Evolutionary conservation across 2,797 vertebrate genomes (phyloP).

Genomic region (Rhynchotus rufescens): DNA sequence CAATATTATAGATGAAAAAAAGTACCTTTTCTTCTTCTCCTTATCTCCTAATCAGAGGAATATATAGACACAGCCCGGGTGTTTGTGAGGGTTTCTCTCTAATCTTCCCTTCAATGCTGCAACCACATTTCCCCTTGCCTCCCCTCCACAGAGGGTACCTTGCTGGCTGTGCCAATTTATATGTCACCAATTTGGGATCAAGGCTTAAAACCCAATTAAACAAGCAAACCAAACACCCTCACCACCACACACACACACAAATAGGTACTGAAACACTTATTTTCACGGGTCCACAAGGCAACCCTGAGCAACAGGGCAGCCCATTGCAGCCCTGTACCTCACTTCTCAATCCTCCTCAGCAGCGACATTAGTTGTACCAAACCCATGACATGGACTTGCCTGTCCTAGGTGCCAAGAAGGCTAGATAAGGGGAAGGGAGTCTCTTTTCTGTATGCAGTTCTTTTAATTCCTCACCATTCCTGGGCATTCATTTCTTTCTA

Average conservation of each 20-base stretch:
- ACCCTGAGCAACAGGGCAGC: neutral
- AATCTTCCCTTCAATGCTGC: neutral
- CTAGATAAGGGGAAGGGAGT: neutral
- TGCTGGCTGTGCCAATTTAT: neutral
- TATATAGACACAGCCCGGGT: neutral
- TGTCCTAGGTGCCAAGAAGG: neutral
- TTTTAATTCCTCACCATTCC: neutral
- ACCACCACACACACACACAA: neutral
- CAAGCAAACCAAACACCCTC: too few species aligned
- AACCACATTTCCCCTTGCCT: neutral
- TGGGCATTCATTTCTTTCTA: neutral
- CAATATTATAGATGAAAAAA: slow-evolving; percentile 32
- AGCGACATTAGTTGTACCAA: neutral
- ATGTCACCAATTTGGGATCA: neutral
- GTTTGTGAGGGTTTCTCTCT: neutral
- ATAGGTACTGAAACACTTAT: neutral
- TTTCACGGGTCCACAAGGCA: neutral
- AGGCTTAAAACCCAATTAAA: neutral
- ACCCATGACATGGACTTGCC: too few species aligned
- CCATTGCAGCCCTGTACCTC: neutral
- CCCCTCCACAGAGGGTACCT: neutral
- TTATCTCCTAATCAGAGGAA: slow-evolving; percentile 23
- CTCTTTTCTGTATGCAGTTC: neutral
- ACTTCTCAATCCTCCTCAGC: neutral
- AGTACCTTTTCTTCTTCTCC: slow-evolving; percentile 6